Base-by-base conservation (phyloP, 2,113 vertebrate species). In the Tetraodon nigroviridis region DNA sequence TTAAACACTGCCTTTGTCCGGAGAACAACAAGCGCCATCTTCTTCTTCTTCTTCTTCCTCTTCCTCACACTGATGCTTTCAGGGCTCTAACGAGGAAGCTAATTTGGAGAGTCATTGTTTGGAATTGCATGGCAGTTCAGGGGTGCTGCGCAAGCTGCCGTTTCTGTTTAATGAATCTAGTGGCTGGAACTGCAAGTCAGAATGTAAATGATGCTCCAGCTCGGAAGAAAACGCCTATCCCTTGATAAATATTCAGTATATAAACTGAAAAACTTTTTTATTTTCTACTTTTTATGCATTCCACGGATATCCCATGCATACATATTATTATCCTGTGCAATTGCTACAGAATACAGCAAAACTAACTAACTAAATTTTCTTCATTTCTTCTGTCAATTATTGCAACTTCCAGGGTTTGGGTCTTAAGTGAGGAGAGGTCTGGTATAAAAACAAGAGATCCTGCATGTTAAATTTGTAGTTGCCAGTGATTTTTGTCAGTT, bases 171-270 rank as follows among this genome's bases (percentile, higher is more conserved):
- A 70, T 65, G 61, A 73, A 48, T 0, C 17, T 47, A 21, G 21
- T 17, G 51, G 55, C 53, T 42, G 59, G 37, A 45, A 3, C 61
- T 21, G 50, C 15, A 17, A 56, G 27, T 51, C 46, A 50, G 71
- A 71, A 79, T 75, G 62, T 67, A 67, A 69, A 74, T 77, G 7
- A 54, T 50, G 21, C 46, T 21, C 37, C 55, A 24, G 51, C 32
- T 55, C 67, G 55, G 44, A 12, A 37, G 7, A 37, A 37, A 37
- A 2, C 32, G 3, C 32, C 7, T 2, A n/a, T 12, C 2, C 32
- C 32, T 10, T 37, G 32, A 37, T 37, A 37, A 37, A 11, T 37
- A 12, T 37, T 37, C 10, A 2, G 32, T 37, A 12, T 37, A 37
- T 37, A 4, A 2, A 37, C 32, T 27, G 32, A 37, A 8, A 37